Evolutionary conservation across 2,113 vertebrate genomes (phyloP).

Genomic region (Pseudorhombus dupliciocellatus): DNA sequence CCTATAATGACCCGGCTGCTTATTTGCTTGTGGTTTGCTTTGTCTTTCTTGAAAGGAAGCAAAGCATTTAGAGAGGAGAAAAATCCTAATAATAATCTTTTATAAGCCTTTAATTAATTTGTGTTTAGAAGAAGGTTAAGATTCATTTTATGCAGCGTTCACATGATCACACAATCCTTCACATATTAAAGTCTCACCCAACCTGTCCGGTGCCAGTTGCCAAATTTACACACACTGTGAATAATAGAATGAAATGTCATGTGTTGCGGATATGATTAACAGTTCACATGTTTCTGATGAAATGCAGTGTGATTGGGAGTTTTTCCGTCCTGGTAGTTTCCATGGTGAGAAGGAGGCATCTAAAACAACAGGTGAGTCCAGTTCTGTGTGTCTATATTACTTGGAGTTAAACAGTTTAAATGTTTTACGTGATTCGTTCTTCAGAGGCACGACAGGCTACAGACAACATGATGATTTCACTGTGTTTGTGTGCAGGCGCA

Average conservation of each 20-base stretch:
- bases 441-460: not conserved
- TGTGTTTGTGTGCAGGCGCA: constrained; percentile 55
- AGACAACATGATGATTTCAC: not conserved
- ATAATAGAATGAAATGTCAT: not conserved
- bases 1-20: no score
- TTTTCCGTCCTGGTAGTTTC: constrained; percentile 78
- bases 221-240: not conserved
- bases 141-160: not conserved
- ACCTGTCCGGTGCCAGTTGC: no score
- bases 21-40: no score
- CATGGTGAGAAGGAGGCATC: constrained; percentile 67
- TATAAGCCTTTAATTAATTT: not conserved
- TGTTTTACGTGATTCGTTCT: not conserved
- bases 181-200: not conserved
- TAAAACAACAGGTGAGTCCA: constrained; percentile 76
- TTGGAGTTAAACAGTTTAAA: not conserved
- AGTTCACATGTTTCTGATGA: constrained; percentile 3
- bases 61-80: not conserved
- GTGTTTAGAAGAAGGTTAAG: not conserved
- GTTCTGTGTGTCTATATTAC: not conserved
- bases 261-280: not conserved
- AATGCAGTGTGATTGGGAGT: constrained; percentile 78
- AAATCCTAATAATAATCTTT: no score
- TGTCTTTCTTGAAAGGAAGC: not conserved
- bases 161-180: constrained; percentile 8